Base-by-base conservation (phyloP, 2,888 invertebrate genomes). In the Cryptus armator region DNA sequence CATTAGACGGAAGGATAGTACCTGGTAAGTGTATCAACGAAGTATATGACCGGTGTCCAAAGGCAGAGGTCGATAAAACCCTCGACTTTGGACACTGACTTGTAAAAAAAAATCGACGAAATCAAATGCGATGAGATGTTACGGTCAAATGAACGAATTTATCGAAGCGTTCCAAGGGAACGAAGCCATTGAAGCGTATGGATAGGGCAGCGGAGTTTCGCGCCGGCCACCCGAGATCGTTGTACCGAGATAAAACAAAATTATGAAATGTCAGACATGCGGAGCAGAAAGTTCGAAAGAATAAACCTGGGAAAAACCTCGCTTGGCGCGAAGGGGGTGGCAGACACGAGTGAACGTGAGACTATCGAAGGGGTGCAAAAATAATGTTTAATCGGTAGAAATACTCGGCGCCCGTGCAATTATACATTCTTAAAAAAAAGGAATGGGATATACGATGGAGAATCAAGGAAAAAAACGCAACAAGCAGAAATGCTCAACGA, bases 331-430 rank as follows among this genome's bases (percentile, higher is more conserved):
- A 44, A 51, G 37, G 37, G 37, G 37, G 9, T 9, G 37, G n/a
- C 62, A 48, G 44, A 83, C 56, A 67, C 72, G 59, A 76, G 68
- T 51, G 44, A 53, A 76, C 67, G 81, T 67, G 71, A 74, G 83
- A 68, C 68, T 68, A 71, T 70, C 80, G 64, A 71, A 83, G 71
- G 81, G 83, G 83, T 80, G 80, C 74, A 90, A 92, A 91, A 92
- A 91, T 91, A 90, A 92, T 91, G 91, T 93, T 91, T 92, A 93
- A 92, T 93, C 92, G 91, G 93, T 91, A 91, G 90, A 92, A 92
- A 91, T 90, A 89, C 89, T 86, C 84, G 87, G 84, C 81, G 80
- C 88, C 88, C 83, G 89, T 87, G 90, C 92, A 90, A 89, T 90
- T 89, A 89, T 89, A 91, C 90, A 90, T 79, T 78, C 82, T 75